Evolutionary conservation across 2,113 vertebrate genomes (phyloP), one percentile per base, ranked within the genome.

Genomic region (Probosciger aterrimus): DNA sequence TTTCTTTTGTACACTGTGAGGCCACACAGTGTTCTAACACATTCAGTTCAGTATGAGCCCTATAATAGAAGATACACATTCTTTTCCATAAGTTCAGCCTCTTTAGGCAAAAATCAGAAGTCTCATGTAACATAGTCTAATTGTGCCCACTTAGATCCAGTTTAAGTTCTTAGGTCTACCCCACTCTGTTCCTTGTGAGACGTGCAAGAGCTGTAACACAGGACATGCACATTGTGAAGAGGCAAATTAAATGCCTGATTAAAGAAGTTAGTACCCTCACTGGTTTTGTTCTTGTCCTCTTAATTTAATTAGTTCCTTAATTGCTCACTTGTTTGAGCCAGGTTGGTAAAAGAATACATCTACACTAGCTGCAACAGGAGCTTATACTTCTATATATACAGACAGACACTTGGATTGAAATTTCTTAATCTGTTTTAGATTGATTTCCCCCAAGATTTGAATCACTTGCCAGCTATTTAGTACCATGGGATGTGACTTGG

Each of bases 271-370:
- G 47, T 74, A 52, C 41, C 18, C 33, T 86, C 27, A 35, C 24
- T 74, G 43, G 14, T 24, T 68, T 92, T 79, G 30, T 80, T 80
- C 79, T 82, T 6, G 2, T 88, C 16, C 43, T 90, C 63, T 65
- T 76, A n/a, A n/a, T 43, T 84, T 81, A 92, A 86, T 74, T n/a
- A 95, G 28, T 46, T 78, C 18, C 86, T 86, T 89, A 84, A 95
- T 70, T 89, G 60, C 77, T 94, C 60, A 19, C 73, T 96, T 78
- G 46, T 67, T 92, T 0, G 1, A 83, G 78, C 55, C 43, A 70
- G 37, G 55, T 35, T 75, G 50, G 73, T 55, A 84, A 87, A 43
- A 63, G 64, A 91, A 85, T 35, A 71, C 35, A 73, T 71, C 47
- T 87, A 69, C 63, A 80, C 15, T 82, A 93, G 47, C 44, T 69